These are phyloP conservation scores for Armadillidium nasatum DNA, from an alignment of 1,140 invertebrate genomes.

Conservation along the genomic window DNA sequence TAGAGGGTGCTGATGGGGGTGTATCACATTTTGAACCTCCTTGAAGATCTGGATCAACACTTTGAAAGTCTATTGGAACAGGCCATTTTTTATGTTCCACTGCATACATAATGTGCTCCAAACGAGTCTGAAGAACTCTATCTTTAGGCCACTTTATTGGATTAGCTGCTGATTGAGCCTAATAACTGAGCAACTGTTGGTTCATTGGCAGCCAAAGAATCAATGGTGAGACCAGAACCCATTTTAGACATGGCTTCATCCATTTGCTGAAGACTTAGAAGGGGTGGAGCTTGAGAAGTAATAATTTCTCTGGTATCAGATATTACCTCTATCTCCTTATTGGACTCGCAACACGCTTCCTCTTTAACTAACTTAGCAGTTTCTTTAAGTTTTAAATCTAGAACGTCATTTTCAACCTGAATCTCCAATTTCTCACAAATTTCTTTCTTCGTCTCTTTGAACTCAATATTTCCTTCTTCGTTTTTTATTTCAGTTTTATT, in stretches of 20 bases:
- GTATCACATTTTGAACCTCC: conserved; percentile 22
- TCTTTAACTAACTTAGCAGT: background rate
- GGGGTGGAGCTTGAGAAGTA: conserved; percentile 26
- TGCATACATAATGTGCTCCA: conserved; percentile 45
- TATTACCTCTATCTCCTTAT: conserved; percentile 13
- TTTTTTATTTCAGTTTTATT: background rate
- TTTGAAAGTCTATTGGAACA: conserved; percentile 38
- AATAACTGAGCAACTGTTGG: conserved; percentile 46
- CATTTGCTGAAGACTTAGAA: conserved; percentile 45
- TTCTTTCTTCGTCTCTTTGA: conserved; percentile 35
- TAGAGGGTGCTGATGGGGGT: background rate
- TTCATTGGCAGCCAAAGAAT: conserved; percentile 42
- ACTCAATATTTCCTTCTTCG: no score
- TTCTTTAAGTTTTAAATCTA: no score
- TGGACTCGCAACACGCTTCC: conserved; percentile 1
- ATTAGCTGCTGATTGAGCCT: conserved; percentile 45
- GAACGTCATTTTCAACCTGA: conserved; percentile 59
- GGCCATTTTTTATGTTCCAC: conserved; percentile 44
- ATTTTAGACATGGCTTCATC: conserved; percentile 45
- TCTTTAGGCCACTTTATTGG: conserved; percentile 46
- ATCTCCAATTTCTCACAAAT: conserved; percentile 45
- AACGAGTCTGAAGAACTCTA: conserved; percentile 40
- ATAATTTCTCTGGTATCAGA: background rate
- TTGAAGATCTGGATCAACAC: conserved; percentile 29
- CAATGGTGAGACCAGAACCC: conserved; percentile 39